Evolutionary conservation across 2,113 vertebrate genomes (phyloP), one percentile per base, ranked within the genome.

Genomic region (Proterorhinus semilunaris): DNA sequence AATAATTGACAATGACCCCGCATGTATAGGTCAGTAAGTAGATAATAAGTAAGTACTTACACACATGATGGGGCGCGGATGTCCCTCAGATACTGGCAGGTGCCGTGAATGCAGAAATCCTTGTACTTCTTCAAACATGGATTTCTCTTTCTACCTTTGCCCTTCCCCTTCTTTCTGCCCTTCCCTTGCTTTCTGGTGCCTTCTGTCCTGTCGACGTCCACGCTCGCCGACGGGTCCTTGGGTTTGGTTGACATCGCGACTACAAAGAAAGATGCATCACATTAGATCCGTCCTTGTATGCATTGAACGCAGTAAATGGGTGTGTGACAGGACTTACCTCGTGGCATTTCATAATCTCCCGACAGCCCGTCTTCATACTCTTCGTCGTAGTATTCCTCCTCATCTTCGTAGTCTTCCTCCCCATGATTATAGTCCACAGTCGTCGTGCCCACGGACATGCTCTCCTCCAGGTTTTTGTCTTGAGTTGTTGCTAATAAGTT

Each of bases 51-150:
- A 63, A 42, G 49, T 81, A 96, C 97, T 95, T 90, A 98, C 97
- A 95, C 91, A 90, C 98, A 99, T 0, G 95, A 94, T 0, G 96
- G 94, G 48, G 76, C 67, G 9, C 83, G 92, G 68, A 96, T 62
- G 63, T 92, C 86, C 88, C 85, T 94, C 72, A 95, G 81, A 65
- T 97, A 96, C 75, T 92, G 93, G 90, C 98, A 99, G 68, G 94
- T 94, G 61, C 98, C 98, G 0, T 99, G 96, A 83, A 99, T 96
- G 83, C 98, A 99, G 89, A 93, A 98, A 83, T 97, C 94, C 78
- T 96, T 98, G 80, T 94, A 98, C 79, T 95, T 98, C 84, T 78
- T 90, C 86, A 95, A 90, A 76, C 98, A 99, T 0, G 97, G 96
- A 71, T 99, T 94, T 89, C 95, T 96, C 90, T 98, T 99, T 88